Evolutionary conservation across 1,140 invertebrate species (phyloP), one percentile per base, ranked within the genome.

Genomic region (Eciton burchellii): DNA sequence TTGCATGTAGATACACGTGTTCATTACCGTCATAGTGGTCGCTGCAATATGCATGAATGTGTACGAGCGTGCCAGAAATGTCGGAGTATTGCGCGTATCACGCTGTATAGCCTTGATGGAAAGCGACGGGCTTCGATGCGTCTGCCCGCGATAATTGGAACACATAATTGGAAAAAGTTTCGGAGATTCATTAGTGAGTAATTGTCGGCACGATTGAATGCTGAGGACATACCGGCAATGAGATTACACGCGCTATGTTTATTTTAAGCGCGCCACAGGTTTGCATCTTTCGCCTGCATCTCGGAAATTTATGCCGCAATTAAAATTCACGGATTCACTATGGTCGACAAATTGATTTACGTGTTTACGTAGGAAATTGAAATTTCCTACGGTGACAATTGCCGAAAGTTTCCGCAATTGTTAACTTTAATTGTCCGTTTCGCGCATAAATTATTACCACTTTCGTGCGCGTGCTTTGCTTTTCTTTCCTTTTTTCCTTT

Each of bases 41-140:
- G 43, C 45, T 21, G 56, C 9, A 43, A 68, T 49, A 47, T 21
- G 41, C 66, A 65, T 62, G 47, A 74, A 57, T 54, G 70, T 59
- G 43, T 3, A 79, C 19, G 49, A 62, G 43, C 16, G 43, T 63
- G 19, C 11, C 11, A 21, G 8, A 14, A 57, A 43, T 57, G 9
- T 70, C 60, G n/a, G 63, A 77, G 81, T 83, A 83, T n/a, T 87
- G 49, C 52, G 43, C 29, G 9, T 79, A 86, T 86, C 59, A 77
- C 21, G 14, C 57, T 71, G 54, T 65, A n/a, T n/a, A 57, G 57
- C 59, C 52, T 60, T 74, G 56, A 24, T 11, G 24, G 47, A 26
- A 59, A 74, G 47, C 12, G 62, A 65, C 57, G 63, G 57, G 41
- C 19, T 12, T 29, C n/a, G n/a, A 76, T 68, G 68, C 63, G 63